Evolutionary conservation across 2,797 vertebrate species (phyloP).

Genomic region (Darevskia nairensis): DNA sequence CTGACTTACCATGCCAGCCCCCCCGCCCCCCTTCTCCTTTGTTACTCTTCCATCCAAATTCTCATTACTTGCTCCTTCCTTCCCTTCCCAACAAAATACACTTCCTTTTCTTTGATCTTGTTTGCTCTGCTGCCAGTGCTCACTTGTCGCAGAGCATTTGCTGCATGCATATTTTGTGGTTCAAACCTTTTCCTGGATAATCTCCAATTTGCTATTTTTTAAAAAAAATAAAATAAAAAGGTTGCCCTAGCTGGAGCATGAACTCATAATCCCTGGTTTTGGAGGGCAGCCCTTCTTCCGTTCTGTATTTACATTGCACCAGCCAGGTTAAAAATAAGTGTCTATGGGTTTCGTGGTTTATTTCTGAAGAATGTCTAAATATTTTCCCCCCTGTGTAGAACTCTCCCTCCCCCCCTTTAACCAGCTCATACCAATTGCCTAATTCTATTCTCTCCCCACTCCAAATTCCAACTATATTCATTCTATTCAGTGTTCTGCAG

Average conservation of each 20-base stretch:
- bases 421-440: constrained; percentile 22
- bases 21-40: neutral
- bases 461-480: neutral
- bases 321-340: constrained; percentile 53
- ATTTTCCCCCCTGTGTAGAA: neutral
- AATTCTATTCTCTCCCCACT: neutral
- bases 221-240: constrained; percentile 3
- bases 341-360: constrained; percentile 45
- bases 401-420: neutral
- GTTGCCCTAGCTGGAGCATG: constrained; percentile 48
- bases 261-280: neutral
- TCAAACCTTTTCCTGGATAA: constrained; percentile 62
- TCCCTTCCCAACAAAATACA: neutral
- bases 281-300: neutral
- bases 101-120: neutral
- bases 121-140: neutral
- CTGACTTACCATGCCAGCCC: neutral
- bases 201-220: constrained; percentile 45
- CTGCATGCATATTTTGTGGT: neutral
- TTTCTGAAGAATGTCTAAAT: constrained; percentile 38
- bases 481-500: neutral
- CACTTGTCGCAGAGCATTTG: neutral
- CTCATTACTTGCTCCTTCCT: neutral
- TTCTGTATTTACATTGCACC: constrained; percentile 59
- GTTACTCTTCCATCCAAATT: neutral